phyloP scores from a whole-genome alignment of 1,140 invertebrate genomes.

The Acromyrmex heyeri region DNA sequence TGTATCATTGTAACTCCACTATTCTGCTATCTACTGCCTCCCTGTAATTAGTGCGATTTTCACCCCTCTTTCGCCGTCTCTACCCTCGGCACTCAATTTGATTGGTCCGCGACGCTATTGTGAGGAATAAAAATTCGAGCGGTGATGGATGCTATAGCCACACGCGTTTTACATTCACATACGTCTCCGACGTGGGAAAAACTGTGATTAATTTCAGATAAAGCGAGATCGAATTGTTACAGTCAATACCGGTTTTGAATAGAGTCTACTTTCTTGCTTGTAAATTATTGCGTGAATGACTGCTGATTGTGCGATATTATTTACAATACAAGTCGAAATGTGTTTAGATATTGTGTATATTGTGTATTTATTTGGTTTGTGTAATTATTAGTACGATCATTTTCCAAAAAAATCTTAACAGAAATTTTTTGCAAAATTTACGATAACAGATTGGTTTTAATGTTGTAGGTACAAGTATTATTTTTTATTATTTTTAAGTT shows the following conservation, averaged over 20 bases:
- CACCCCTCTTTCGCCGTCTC: background rate
- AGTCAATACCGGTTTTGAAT: background rate
- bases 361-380: background rate
- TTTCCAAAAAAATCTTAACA: background rate
- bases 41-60: constrained; percentile 51
- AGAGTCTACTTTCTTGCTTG: background rate
- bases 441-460: constrained; percentile 4
- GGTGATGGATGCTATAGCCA: constrained; percentile 9
- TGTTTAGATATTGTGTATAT: background rate
- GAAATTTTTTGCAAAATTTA: background rate
- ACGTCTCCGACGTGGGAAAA: background rate
- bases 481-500: background rate
- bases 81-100: constrained; percentile 22
- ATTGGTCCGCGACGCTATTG: constrained; percentile 22
- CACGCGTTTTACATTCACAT: background rate
- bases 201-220: constrained; percentile 28
- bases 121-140: constrained; percentile 10
- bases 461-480: background rate
- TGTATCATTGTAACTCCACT: constrained; percentile 24
- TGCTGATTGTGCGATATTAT: constrained; percentile 18
- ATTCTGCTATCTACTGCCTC: constrained; percentile 20
- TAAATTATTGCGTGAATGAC: background rate
- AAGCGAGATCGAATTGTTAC: constrained; percentile 7
- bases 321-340: background rate
- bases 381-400: background rate